Evolutionary conservation across 1,140 invertebrate species (phyloP), one percentile per base, ranked within the genome.

Genomic region (Charaxes varanes): DNA sequence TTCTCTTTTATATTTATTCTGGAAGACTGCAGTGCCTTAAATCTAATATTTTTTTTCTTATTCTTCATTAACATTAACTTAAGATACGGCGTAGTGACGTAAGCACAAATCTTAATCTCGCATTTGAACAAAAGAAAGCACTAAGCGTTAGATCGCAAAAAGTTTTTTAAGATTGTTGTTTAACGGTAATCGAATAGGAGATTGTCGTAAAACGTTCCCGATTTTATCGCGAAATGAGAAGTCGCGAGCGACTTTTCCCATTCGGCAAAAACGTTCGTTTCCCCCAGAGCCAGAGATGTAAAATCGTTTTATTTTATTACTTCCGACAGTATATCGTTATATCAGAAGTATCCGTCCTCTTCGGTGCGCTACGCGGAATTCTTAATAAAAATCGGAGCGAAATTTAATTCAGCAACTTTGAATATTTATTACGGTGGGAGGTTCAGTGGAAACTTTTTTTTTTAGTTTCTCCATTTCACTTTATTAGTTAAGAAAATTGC

Each of bases 221-320:
- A 82, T 82, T 82, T 82, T 78, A 82, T 82, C 76, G 71, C 62
- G 57, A 62, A 78, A 82, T 78, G 78, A 79, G 71, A 78, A 82
- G 74, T 82, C 65, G 68, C 74, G 69, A 60, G 73, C 71, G 71
- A 82, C 63, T 79, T 81, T 79, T 79, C 71, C 72, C 74, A 77
- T 82, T 79, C 71, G 58, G 70, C 71, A 79, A 79, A 82, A 82
- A 82, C 67, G 74, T 72, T 77, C 71, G 65, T 70, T 72, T 78
- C 74, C 74, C 73, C 73, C 67, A 58, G 67, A 82, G 70, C 73
- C 67, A 58, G 67, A 82, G 70, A 82, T 82, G 78, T 82, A 82
- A 82, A 82, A 82, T 82, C 72, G 74, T 82, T 82, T 82, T 79
- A 82, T 82, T 82, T 79, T 82, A 82, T 78, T 82, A 74, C 74